These are phyloP conservation scores for Drosophila obscura DNA, from an alignment of 1,140 invertebrate genomes.

Conservation along the genomic window DNA sequence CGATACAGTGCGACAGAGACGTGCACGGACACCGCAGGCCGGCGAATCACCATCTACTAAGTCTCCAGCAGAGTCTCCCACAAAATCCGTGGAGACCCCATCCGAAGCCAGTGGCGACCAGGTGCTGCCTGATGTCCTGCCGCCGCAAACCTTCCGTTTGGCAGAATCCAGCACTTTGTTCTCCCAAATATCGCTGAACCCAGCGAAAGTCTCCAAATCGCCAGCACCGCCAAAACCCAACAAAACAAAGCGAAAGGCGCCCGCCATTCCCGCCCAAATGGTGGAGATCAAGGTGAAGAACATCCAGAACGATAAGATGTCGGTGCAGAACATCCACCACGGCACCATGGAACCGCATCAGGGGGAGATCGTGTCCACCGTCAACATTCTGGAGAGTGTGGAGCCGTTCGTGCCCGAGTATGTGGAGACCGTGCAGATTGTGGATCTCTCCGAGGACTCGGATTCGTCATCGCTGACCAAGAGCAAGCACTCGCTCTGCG, in stretches of 20 bases:
- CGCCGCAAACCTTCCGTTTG: conserved; percentile 86
- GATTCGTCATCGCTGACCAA: conserved; percentile 75
- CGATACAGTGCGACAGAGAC: conserved; percentile 81
- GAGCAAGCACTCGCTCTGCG: conserved; percentile 65
- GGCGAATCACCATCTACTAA: conserved; percentile 52
- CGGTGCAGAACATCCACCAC: conserved; percentile 67
- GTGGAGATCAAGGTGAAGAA: conserved; percentile 80
- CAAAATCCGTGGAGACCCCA: conserved; percentile 1
- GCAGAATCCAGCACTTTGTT: conserved; percentile 89
- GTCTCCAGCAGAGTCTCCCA: conserved; percentile 30
- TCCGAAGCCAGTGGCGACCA: conserved; percentile 21
- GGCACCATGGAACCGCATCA: conserved; percentile 62
- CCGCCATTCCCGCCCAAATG: conserved; percentile 59
- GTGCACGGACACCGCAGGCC: conserved; percentile 72
- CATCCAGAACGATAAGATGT: conserved; percentile 81
- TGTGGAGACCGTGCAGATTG: conserved; percentile 83
- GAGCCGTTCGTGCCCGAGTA: conserved; percentile 79
- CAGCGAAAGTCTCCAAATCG: conserved; percentile 7
- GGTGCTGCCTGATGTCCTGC: conserved; percentile 78
- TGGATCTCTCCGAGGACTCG: conserved; percentile 79
- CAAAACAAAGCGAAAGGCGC: conserved; percentile 67
- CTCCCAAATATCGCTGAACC: conserved; percentile 87
- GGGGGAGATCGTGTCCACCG: conserved; percentile 79
- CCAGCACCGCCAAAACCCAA: conserved; percentile 51
- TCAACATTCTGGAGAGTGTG: conserved; percentile 81